Evolutionary conservation across 2,797 vertebrate genomes (phyloP), one percentile per base, ranked within the genome.

Genomic region (Macroramphosus scolopax): DNA sequence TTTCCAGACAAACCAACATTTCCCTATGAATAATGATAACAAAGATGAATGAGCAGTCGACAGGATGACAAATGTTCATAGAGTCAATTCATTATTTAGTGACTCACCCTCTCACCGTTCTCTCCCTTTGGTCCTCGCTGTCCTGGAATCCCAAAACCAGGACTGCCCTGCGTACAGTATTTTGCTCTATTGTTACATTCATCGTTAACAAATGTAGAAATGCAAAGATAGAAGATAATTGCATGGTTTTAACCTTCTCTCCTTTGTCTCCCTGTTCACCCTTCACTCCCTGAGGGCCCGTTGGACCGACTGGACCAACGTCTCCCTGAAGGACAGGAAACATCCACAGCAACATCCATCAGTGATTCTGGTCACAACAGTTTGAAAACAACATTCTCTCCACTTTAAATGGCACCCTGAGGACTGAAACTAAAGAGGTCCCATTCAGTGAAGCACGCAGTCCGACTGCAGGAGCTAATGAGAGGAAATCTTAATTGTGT

Each of bases 1-100:
- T 92, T 95, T 46, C 94, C 94, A 24, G 94, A 94, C 61, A 96
- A 88, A 55, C 93, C 94, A 56, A 96, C 91, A 38, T 95, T 95
- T 48, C 94, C 94, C 94, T 96, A 69, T 17, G 9, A 58, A 68
- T 17, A 8, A 80, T 16, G 53, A 70, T 62, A 75, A 54, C 4
- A 41, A 26, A 22, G 9, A 46, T 17, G 15, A 49, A 47, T n/a
- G 1, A 38, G 4, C 8, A 31, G 20, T 15, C 1, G 14, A 24
- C 16, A 43, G 12, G 6, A 58, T 36, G 13, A 46, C 7, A 51
- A 15, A 5, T 15, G 18, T 24, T n/a, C 31, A 17, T 32, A 30
- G 5, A 22, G 6, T 18, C 1, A 18, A 25, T 48, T 30, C 1
- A 35, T 3, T 16, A n/a, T 26, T 39, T 5, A 12, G 2, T 13